These are phyloP conservation scores for Clangula hyemalis DNA, from an alignment of 2,797 vertebrate species.

Conservation along the genomic window DNA sequence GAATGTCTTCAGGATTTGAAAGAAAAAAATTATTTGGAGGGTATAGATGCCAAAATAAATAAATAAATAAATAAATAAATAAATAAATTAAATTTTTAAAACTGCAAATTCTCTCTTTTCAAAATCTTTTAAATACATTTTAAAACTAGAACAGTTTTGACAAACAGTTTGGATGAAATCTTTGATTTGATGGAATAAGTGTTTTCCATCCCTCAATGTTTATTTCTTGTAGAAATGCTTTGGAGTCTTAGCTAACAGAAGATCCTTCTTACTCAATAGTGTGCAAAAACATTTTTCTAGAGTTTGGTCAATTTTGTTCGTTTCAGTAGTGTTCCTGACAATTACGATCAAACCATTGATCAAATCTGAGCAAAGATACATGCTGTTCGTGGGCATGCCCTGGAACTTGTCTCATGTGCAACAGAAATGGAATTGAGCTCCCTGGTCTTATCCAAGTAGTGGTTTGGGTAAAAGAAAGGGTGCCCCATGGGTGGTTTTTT, in stretches of 20 bases:
- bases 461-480: neutral
- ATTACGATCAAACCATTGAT: neutral
- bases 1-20: neutral
- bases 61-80: neutral
- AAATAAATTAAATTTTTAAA: neutral
- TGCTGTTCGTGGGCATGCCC: neutral
- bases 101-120: neutral
- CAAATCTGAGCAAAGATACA: neutral
- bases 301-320: neutral
- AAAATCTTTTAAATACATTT: neutral
- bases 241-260: neutral
- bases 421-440: neutral
- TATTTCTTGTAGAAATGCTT: neutral
- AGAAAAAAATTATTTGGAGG: fast-evolving
- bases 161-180: neutral
- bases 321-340: neutral
- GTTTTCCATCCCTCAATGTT: neutral
- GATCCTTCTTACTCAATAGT: neutral
- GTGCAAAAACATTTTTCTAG: neutral
- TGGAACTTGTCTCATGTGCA: neutral
- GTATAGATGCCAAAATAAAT: neutral
- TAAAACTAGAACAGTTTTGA: neutral
- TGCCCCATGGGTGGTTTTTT: neutral
- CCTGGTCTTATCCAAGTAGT: neutral
- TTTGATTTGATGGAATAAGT: neutral